Percentiles rank a stretch among this genome's conserved stretches.
These are phyloP conservation scores for Heteronetta atricapilla DNA, from an alignment of 2,113 vertebrate genomes.

Conservation along the genomic window DNA sequence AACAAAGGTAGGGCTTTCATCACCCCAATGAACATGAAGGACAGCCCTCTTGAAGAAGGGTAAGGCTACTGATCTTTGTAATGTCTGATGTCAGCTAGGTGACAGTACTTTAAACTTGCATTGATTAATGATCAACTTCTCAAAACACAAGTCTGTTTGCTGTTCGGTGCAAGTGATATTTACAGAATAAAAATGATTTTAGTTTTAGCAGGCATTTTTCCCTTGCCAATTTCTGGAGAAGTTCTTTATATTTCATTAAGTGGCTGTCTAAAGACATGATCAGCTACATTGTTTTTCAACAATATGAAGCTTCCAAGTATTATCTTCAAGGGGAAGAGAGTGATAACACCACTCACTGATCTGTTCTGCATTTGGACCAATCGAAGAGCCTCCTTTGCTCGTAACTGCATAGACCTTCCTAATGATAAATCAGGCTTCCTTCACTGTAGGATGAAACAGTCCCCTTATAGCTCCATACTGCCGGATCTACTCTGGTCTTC, in stretches of 20 bases:
- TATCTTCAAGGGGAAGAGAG: background rate
- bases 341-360: background rate
- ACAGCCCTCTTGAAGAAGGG: background rate
- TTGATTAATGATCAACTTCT: background rate
- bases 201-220: background rate
- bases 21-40: background rate
- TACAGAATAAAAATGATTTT: background rate
- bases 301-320: background rate
- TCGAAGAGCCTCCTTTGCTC: background rate
- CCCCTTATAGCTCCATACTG: background rate
- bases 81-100: background rate
- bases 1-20: background rate
- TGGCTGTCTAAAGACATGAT: background rate
- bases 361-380: background rate
- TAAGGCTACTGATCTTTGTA: background rate
- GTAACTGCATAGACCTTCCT: background rate
- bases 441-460: background rate
- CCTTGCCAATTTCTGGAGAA: background rate
- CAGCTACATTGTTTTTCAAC: background rate
- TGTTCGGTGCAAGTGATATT: background rate
- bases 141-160: background rate
- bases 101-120: background rate
- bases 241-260: background rate
- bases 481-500: background rate
- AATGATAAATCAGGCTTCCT: background rate